These are phyloP conservation scores for Hippolais icterina DNA, from an alignment of 2,113 vertebrate species.

Conservation along the genomic window DNA sequence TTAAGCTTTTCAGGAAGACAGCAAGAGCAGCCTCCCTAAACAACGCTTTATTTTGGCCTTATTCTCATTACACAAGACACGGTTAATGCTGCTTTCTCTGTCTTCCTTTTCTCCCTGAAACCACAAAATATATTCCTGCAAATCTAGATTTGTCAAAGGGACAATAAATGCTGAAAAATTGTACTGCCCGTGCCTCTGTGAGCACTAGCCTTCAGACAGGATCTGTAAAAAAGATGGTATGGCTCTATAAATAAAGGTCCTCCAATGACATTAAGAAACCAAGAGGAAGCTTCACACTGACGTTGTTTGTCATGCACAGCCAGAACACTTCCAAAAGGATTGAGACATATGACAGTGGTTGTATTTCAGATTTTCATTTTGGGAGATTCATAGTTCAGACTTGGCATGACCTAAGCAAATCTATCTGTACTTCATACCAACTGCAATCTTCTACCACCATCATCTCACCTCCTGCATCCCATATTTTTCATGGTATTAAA, in stretches of 20 bases:
- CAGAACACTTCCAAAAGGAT: background rate
- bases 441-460: background rate
- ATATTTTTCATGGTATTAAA: background rate
- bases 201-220: background rate
- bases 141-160: background rate
- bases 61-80: background rate
- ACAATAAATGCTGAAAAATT: background rate
- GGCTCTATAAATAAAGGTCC: background rate
- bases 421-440: background rate
- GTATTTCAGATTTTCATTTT: background rate
- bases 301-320: background rate
- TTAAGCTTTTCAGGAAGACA: background rate
- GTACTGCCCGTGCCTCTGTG: background rate
- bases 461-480: background rate
- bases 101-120: background rate
- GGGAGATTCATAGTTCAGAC: background rate
- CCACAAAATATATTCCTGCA: background rate
- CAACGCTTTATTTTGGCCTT: background rate
- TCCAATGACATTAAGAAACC: background rate
- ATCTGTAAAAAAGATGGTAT: background rate
- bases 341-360: background rate
- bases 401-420: background rate
- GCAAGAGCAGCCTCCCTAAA: background rate
- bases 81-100: background rate
- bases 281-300: background rate